Percentiles rank a stretch among this genome's conserved stretches.
These are phyloP conservation scores for Hystrix cristata DNA, from an alignment of 2,113 vertebrate species.

Conservation along the genomic window DNA sequence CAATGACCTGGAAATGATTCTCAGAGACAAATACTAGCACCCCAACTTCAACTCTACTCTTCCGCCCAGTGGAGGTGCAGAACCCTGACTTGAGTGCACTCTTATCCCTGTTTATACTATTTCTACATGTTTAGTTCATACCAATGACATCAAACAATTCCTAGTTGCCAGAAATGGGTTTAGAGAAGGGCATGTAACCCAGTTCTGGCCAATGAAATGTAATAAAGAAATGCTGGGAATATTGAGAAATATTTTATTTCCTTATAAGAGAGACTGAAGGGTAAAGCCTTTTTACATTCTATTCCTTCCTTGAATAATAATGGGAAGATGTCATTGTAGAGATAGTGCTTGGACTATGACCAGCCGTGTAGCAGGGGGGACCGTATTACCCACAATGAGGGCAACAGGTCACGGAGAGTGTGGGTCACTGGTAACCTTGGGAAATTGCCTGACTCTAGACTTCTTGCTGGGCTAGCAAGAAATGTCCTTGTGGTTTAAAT, in stretches of 20 bases:
- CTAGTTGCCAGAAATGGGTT: background rate
- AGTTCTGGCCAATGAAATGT: background rate
- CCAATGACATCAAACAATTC: background rate
- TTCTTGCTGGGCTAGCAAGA: background rate
- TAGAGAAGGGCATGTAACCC: background rate
- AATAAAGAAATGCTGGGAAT: background rate
- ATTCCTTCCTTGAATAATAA: background rate
- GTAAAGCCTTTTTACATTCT: background rate
- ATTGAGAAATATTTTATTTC: constrained; percentile 27
- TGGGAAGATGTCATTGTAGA: background rate
- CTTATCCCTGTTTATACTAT: background rate
- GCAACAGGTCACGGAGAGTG: background rate
- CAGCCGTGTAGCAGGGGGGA: background rate
- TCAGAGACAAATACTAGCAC: background rate
- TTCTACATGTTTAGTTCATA: background rate
- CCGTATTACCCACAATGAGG: background rate
- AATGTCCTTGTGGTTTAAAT: background rate
- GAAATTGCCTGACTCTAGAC: background rate
- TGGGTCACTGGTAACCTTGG: background rate
- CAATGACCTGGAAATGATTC: background rate
- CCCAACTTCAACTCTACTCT: background rate
- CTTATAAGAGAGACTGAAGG: background rate
- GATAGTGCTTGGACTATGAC: background rate
- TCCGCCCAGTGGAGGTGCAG: background rate
- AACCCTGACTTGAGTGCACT: background rate